These are phyloP conservation scores for Cryptotis parvus DNA, from an alignment of 2,113 vertebrate species.

Conservation along the genomic window DNA sequence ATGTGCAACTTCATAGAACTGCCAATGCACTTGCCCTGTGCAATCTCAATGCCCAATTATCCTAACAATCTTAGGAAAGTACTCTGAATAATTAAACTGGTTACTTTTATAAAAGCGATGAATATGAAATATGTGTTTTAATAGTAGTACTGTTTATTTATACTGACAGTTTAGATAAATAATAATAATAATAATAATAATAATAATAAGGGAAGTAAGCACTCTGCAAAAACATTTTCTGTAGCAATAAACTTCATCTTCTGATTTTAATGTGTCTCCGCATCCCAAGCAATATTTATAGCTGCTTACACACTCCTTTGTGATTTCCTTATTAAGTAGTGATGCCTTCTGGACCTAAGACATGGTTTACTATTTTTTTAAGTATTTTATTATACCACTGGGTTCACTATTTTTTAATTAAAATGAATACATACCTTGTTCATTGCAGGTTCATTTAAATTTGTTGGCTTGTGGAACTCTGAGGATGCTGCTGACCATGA, in stretches of 20 bases:
- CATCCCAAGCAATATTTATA: constrained; percentile 44
- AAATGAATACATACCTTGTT: constrained; percentile 74
- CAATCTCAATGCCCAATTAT: neutral
- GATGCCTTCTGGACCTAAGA: neutral
- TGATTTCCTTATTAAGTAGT: constrained; percentile 42
- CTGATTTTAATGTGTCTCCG: constrained; percentile 46
- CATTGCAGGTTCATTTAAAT: constrained; percentile 84
- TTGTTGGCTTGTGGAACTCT: constrained; percentile 73
- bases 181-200: neutral
- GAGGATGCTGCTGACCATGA: constrained; percentile 84
- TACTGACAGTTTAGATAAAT: constrained; percentile 6
- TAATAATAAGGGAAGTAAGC: neutral
- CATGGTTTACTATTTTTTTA: constrained; percentile 58
- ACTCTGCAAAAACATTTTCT: neutral
- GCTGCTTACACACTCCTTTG: constrained; percentile 14
- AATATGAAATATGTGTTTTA: neutral
- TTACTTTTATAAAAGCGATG: neutral
- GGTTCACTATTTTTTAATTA: constrained; percentile 72
- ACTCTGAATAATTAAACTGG: neutral
- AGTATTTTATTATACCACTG: too few species aligned
- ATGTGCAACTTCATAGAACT: neutral
- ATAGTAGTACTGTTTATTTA: constrained; percentile 27
- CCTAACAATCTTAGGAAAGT: neutral
- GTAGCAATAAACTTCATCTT: neutral
- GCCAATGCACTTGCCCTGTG: neutral